Evolutionary conservation across 2,797 vertebrate genomes (phyloP), one percentile per base, ranked within the genome.

Genomic region (Podargus strigoides): DNA sequence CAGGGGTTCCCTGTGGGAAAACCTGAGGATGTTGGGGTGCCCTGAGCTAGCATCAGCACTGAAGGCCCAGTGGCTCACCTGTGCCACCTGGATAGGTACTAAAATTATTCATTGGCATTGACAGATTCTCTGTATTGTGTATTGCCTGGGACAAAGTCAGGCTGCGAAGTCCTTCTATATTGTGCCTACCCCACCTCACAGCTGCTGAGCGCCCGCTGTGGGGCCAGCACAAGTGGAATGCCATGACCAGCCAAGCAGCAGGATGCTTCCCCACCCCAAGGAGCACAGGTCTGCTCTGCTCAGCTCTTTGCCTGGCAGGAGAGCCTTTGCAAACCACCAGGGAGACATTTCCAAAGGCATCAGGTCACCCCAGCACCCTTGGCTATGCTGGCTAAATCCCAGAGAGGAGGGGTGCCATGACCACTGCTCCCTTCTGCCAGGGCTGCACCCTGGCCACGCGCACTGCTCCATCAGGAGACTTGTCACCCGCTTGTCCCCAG

Each of bases 371-470:
- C 59, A 47, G 21, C 1, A 4, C 63, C 67, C 44, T 39, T 37
- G 37, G 46, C 50, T 76, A 15, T n/a, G 32, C 49, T 52, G 2
- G n/a, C n/a, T 69, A 66, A 50, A 85, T 47, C 69, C 83, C 69
- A 13, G 14, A 66, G 28, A 87, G 42, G 10, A 80, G 18, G n/a
- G 47, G 26, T 74, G 39, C 74, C 78, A 39, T 1, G 14, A 55
- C 63, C 81, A 91, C 41, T 0, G 0, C 37, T 76, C 66, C 16
- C 14, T 52, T 56, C 58, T 84, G 47, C 53, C 83, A 64, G 53
- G 70, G 39, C 49, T 44, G 5, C 0, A 0, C 34, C 44, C 76
- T 3, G 0, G 72, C 56, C 78, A 72, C 7, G 0, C 41, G 86
- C 36, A 59, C 81, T 53, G 55, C 59, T 0, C 50, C 16, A 12